A percentile compares a stretch with the other conserved stretches of the same genome.
phyloP scores from a whole-genome alignment of 2,797 vertebrate species.

The Spinus pinus region DNA sequence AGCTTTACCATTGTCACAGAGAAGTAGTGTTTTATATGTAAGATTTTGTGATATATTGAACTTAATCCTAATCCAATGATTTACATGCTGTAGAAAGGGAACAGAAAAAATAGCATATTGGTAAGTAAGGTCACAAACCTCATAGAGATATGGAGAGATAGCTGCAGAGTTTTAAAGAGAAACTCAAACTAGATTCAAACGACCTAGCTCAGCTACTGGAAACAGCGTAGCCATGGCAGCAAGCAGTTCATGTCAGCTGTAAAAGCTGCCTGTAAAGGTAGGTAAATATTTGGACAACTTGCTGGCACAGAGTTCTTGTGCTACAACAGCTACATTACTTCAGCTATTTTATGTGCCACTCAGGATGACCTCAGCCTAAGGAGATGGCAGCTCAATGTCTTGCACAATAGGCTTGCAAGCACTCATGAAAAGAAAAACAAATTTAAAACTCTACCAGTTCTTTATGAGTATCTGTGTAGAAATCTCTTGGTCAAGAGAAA shows the following conservation, averaged over 20 bases:
- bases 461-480: neutral
- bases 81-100: neutral
- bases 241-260: neutral
- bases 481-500: neutral
- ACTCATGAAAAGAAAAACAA: neutral
- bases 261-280: constrained; percentile 22
- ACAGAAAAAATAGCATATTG: neutral
- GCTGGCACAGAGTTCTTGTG: neutral
- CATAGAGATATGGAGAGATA: neutral
- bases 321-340: neutral
- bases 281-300: constrained; percentile 59
- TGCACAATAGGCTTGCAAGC: neutral
- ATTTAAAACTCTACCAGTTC: neutral
- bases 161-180: neutral
- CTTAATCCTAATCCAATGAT: neutral
- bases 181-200: neutral
- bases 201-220: neutral
- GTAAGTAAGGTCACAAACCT: neutral
- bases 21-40: neutral
- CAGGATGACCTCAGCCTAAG: neutral
- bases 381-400: neutral
- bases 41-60: neutral
- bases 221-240: constrained; percentile 16
- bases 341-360: neutral
- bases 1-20: neutral